Evolutionary conservation across 2,888 invertebrate species (phyloP).

Genomic region (Thalpophila matura): DNA sequence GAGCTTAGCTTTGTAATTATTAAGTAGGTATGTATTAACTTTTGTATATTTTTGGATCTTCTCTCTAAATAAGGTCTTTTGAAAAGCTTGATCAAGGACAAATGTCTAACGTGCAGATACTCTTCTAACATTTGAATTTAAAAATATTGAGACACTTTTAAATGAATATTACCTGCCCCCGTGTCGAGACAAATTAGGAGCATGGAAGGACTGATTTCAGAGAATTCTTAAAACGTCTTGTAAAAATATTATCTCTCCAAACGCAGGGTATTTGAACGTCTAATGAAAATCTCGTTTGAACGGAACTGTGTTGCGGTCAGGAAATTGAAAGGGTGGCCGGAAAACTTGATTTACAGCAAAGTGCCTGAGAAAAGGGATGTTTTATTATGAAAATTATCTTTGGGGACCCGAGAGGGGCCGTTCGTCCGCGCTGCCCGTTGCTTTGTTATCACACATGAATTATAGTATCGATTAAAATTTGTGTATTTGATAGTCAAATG

Average conservation of each 20-base stretch:
- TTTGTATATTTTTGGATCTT: constrained; percentile 37
- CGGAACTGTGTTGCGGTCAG: constrained; percentile 84
- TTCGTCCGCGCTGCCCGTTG: constrained; percentile 67
- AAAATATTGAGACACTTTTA: constrained; percentile 14
- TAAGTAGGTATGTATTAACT: constrained; percentile 40
- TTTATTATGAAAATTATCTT: constrained; percentile 87
- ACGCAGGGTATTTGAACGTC: constrained; percentile 74
- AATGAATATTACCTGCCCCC: constrained; percentile 19
- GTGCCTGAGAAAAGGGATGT: constrained; percentile 85
- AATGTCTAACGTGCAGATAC: background rate
- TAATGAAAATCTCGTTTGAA: constrained; percentile 83
- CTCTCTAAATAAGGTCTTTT: constrained; percentile 38
- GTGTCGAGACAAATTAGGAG: constrained; percentile 19
- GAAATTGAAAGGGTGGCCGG: constrained; percentile 86
- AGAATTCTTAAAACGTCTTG: constrained; percentile 67
- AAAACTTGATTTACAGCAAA: constrained; percentile 87
- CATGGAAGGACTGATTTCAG: background rate
- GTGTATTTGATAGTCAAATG: constrained; percentile 59
- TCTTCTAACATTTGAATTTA: constrained; percentile 1
- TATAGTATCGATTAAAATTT: constrained; percentile 69
- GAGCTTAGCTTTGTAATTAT: constrained; percentile 44
- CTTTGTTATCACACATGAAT: constrained; percentile 70
- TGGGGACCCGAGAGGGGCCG: constrained; percentile 69
- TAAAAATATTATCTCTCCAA: constrained; percentile 73
- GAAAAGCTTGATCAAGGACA: background rate